Evolutionary conservation across 2,113 vertebrate species (phyloP).

Genomic region (Tetrao urogallus): DNA sequence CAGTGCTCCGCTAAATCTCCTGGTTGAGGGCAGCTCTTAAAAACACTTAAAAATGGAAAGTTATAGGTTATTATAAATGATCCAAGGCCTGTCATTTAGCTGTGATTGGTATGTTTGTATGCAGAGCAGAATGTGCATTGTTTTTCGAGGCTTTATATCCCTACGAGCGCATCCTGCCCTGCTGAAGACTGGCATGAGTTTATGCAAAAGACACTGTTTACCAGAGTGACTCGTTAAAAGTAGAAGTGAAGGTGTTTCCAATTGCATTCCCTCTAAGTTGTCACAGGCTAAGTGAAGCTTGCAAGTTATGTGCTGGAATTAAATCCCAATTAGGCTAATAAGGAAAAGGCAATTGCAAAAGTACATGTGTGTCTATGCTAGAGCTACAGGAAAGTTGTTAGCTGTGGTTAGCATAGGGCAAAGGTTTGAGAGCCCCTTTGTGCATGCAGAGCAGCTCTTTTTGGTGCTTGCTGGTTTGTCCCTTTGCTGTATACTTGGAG

Average conservation of each 20-base stretch:
- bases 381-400: rapidly evolving
- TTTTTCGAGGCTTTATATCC: constrained; percentile 37
- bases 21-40: constrained; percentile 45
- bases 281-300: constrained; percentile 15
- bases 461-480: neutral
- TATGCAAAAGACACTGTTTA: neutral
- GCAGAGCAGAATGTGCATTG: neutral
- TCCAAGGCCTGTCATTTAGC: constrained; percentile 12
- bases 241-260: neutral
- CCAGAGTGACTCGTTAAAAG: neutral
- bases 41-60: neutral
- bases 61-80: constrained; percentile 8
- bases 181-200: neutral
- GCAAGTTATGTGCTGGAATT: neutral
- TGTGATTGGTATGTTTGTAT: constrained; percentile 1
- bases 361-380: neutral
- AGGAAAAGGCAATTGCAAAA: neutral
- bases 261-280: neutral
- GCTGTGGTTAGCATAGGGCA: neutral
- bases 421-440: neutral
- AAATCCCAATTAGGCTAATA: neutral
- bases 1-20: constrained; percentile 20
- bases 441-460: neutral
- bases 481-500: neutral
- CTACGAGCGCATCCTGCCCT: neutral